Evolutionary conservation across 2,888 invertebrate species (phyloP).

Genomic region (Germaria angustata): DNA sequence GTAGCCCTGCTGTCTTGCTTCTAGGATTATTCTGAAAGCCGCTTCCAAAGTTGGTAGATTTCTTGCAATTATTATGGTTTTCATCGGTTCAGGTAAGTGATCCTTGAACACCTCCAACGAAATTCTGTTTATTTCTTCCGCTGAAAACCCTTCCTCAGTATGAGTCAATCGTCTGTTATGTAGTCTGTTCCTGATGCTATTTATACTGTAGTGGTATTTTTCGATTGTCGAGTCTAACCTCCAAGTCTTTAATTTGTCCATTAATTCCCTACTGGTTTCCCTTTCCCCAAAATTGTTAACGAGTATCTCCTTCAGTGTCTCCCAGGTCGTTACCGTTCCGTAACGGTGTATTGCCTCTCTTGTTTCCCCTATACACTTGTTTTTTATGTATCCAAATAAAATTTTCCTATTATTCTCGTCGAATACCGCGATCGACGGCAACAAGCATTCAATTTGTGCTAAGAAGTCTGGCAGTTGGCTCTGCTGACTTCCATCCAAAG

Average conservation of each 20-base stretch:
- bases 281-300: neutral
- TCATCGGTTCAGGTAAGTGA: slow-evolving; percentile 35
- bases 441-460: slow-evolving; percentile 8
- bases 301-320: neutral
- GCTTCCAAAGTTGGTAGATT: slow-evolving; percentile 17
- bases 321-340: neutral
- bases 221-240: slow-evolving; percentile 31
- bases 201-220: slow-evolving; percentile 30
- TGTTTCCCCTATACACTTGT: neutral
- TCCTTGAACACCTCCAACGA: slow-evolving; percentile 16
- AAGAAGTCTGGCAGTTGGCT: slow-evolving; percentile 34
- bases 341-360: slow-evolving; percentile 1
- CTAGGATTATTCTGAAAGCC: slow-evolving; percentile 23
- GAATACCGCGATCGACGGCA: slow-evolving; percentile 16
- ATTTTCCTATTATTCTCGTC: neutral
- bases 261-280: slow-evolving; percentile 19
- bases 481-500: slow-evolving; percentile 30
- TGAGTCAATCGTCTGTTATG: slow-evolving; percentile 21
- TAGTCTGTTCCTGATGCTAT: slow-evolving; percentile 3
- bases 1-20: slow-evolving; percentile 2
- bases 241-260: slow-evolving; percentile 4
- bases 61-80: slow-evolving; percentile 30
- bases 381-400: too few species aligned
- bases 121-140: slow-evolving; percentile 33
- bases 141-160: neutral